Conservation (phyloP, 2,113 vertebrate genomes). For the Tragelaphus buxtoni region DNA sequence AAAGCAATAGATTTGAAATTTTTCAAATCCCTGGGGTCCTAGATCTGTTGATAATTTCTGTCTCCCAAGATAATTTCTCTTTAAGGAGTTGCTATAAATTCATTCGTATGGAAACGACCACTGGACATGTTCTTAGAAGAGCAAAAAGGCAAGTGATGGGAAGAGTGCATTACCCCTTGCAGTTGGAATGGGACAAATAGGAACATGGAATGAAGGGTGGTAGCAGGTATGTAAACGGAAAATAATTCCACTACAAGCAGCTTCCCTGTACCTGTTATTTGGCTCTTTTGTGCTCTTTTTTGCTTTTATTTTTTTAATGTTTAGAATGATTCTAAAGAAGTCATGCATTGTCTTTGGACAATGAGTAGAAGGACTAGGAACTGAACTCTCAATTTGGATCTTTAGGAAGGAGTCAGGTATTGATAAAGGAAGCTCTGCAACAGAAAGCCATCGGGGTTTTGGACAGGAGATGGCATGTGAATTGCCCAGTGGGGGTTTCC, state of each 20-base stretch:
- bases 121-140: background rate
- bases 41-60: background rate
- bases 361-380: background rate
- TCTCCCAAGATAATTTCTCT: background rate
- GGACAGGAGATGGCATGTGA: background rate
- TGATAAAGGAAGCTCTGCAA: background rate
- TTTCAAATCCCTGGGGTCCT: background rate
- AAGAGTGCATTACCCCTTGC: background rate
- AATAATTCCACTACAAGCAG: background rate
- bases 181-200: background rate
- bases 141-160: background rate
- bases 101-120: background rate
- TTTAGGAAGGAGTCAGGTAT: background rate
- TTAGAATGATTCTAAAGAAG: background rate
- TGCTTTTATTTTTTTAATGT: background rate
- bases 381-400: background rate
- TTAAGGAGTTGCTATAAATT: background rate
- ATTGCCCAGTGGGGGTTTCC: background rate
- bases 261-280: background rate
- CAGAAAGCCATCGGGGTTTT: background rate
- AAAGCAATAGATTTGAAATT: background rate
- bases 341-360: background rate
- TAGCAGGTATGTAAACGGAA: background rate
- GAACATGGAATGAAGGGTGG: background rate
- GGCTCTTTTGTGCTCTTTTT: background rate